Conservation (phyloP, 1,140 invertebrate species). For the Eurosta solidaginis region DNA sequence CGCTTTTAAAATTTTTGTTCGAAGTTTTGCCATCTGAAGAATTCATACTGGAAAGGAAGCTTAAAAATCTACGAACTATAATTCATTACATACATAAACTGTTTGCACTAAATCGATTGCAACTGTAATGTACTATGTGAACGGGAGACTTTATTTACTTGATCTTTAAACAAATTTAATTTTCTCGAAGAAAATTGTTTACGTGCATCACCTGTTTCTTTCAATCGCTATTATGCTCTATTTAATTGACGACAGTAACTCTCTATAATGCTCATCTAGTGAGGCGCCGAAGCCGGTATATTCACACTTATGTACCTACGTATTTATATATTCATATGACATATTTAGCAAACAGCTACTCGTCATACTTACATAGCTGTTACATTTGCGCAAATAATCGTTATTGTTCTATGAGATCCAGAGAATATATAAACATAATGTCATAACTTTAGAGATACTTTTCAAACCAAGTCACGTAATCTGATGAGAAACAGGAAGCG, state of each 20-base stretch:
- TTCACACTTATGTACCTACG: not conserved
- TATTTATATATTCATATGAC: not conserved
- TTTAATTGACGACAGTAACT: not conserved
- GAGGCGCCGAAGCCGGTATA: not conserved
- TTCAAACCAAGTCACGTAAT: not conserved
- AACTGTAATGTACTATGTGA: too few relatives aligned
- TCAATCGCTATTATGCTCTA: not conserved
- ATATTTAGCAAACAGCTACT: not conserved
- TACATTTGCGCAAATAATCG: not conserved
- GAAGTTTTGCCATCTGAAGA: too few relatives aligned
- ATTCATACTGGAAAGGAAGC: too few relatives aligned
- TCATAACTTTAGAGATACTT: not conserved
- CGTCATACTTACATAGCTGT: slow-evolving; percentile 1
- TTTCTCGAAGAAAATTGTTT: too few relatives aligned
- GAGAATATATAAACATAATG: not conserved
- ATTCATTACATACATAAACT: too few relatives aligned
- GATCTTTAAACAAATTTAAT: too few relatives aligned
- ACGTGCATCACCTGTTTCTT: not conserved
- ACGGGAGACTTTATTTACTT: too few relatives aligned
- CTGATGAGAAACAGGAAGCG: slow-evolving; percentile 5
- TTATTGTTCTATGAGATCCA: not conserved
- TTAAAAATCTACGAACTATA: too few relatives aligned
- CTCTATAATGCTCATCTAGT: too few relatives aligned
- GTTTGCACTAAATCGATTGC: too few relatives aligned
- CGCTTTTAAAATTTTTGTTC: too few relatives aligned